phyloP scores from a whole-genome alignment of 2,888 invertebrate genomes.

The Deroplatys truncata region DNA sequence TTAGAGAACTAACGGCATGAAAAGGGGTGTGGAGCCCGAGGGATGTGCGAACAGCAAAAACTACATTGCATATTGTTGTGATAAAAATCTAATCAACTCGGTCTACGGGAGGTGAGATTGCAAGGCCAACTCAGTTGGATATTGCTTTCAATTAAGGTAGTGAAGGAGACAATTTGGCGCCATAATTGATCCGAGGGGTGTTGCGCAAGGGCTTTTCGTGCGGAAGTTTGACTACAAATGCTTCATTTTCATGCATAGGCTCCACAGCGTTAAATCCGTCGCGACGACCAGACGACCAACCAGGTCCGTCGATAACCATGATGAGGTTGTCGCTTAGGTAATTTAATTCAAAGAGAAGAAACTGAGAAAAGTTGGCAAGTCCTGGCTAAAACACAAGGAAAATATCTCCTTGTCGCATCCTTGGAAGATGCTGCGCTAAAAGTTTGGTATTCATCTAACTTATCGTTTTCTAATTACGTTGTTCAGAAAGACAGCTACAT shows the following conservation, averaged over 20 bases:
- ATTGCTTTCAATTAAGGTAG: slow-evolving; percentile 8
- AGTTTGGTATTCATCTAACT: no score
- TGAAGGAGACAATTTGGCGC: not conserved
- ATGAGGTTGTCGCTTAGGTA: not conserved
- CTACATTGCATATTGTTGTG: not conserved
- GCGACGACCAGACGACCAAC: not conserved
- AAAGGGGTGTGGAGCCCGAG: not conserved
- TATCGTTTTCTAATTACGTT: no score
- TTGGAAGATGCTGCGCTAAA: no score
- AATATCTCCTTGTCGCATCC: no score
- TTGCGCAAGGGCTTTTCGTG: not conserved
- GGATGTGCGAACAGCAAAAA: not conserved
- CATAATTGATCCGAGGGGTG: not conserved
- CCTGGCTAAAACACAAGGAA: no score
- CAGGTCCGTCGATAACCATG: not conserved
- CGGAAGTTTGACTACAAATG: slow-evolving; percentile 4
- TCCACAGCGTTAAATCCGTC: not conserved
- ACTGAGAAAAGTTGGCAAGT: no score
- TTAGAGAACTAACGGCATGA: not conserved
- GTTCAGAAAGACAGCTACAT: no score
- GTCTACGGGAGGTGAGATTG: not conserved
- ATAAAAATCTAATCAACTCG: not conserved
- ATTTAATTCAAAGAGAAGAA: no score
- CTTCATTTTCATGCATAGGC: not conserved
- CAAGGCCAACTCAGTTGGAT: not conserved